Evolutionary conservation across 2,888 invertebrate species (phyloP).

Genomic region (Pseudanteris insignis): DNA sequence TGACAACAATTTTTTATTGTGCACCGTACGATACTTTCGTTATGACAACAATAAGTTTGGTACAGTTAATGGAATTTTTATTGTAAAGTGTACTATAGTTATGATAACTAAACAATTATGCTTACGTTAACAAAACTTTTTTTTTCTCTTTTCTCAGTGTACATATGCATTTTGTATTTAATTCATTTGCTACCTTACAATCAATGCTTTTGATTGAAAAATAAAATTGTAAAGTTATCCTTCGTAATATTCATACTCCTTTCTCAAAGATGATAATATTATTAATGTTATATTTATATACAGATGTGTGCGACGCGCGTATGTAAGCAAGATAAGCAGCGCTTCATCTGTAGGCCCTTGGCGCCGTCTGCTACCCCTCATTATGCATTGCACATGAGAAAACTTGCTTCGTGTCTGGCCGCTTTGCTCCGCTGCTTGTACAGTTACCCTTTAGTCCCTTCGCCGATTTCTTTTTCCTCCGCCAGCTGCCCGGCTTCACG

Average conservation of each 20-base stretch:
- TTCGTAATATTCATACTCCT: not conserved
- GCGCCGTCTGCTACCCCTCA: constrained; percentile 62
- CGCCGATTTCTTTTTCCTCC: constrained; percentile 54
- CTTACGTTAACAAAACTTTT: no score
- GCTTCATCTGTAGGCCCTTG: constrained; percentile 64
- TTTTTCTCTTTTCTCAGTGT: no score
- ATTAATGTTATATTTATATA: constrained; percentile 1
- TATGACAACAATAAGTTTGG: no score
- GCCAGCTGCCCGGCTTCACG: constrained; percentile 47
- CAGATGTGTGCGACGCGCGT: constrained; percentile 12
- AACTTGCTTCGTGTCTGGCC: constrained; percentile 61
- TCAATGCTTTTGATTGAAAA: no score
- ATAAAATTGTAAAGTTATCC: constrained; percentile 29
- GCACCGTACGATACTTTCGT: no score
- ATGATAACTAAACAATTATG: no score
- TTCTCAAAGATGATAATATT: not conserved
- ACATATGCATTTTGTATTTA: no score
- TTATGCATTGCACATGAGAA: constrained; percentile 67
- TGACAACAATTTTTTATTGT: no score
- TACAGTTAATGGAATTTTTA: no score
- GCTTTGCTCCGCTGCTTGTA: constrained; percentile 8
- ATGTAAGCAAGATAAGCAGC: constrained; percentile 30
- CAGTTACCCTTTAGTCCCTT: constrained; percentile 54
- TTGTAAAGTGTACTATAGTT: no score
- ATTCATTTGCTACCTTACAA: no score